Evolutionary conservation across 2,113 vertebrate species (phyloP), one percentile per base, ranked within the genome.

Genomic region (Apaloderma vittatum): DNA sequence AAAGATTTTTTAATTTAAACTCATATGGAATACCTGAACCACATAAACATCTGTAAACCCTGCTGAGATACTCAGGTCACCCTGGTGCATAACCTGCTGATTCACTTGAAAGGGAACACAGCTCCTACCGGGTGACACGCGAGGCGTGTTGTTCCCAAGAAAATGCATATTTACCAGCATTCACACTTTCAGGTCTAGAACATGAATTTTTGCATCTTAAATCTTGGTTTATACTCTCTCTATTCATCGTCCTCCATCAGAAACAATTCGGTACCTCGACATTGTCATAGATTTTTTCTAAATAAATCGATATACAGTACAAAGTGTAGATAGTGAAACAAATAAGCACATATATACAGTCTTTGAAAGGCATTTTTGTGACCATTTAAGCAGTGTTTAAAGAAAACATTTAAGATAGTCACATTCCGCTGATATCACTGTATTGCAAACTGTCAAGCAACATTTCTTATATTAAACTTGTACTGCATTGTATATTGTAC

Each of bases 341-440:
- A 94, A 46, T 78, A 95, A 96, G 97, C 97, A 96, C 86, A 90
- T 91, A 95, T 96, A 55, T 86, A 96, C 97, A 97, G 67, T 84
- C 57, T 95, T 93, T 93, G 91, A 97, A 98, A 98, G 97, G 98
- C 98, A 98, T 98, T 97, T 94, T 97, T 97, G 98, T 98, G 97
- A 96, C 97, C 93, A 65, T 92, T 96, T 97, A 94, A 94, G 96
- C 94, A 94, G 96, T 97, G 96, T 97, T 96, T 96, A 86, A 96
- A 96, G 95, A 95, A 97, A 97, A 98, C 95, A 94, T 80, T 90
- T 59, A 93, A 89, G 93, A 96, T 84, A 93, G 73, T 94, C 52
- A 95, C 96, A 96, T 93, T 90, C 87, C 12, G 95, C 86, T 85
- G 73, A 90, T 90, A 96, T 77, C 93, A 77, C 94, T 71, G 74